A percentile compares a stretch with the other conserved stretches of the same genome.
phyloP scores from a whole-genome alignment of 2,797 vertebrate species.

The Rhodeus uyekii region DNA sequence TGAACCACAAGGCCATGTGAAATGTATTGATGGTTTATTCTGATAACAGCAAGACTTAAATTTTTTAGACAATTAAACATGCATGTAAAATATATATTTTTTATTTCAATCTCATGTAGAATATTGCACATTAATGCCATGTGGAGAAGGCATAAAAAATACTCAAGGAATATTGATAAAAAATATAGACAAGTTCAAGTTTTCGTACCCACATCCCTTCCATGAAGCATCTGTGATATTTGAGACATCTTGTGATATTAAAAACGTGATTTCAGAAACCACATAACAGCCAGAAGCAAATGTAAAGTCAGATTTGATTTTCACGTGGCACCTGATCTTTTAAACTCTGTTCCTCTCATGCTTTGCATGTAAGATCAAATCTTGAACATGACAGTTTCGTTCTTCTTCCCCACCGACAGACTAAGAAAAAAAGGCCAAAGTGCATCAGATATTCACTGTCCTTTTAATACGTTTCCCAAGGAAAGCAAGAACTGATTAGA shows the following conservation, averaged over 20 bases:
- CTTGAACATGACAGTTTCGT: neutral
- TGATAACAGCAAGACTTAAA: neutral
- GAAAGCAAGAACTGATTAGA: too few species aligned
- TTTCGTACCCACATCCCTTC: neutral
- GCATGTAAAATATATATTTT: neutral
- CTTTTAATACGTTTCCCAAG: too few species aligned
- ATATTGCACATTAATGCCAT: neutral
- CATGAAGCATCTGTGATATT: neutral
- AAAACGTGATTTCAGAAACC: neutral
- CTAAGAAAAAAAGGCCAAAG: neutral
- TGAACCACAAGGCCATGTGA: neutral
- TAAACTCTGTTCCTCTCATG: neutral
- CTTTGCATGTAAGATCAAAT: neutral
- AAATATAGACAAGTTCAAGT: neutral
- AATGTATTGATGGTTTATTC: neutral
- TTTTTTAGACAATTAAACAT: neutral
- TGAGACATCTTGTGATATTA: neutral
- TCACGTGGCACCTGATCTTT: neutral
- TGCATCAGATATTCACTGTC: neutral
- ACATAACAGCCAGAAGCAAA: neutral
- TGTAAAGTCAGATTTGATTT: neutral
- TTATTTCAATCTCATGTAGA: neutral
- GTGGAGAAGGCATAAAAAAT: neutral
- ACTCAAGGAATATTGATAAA: neutral
- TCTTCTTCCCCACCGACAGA: neutral